Percentiles rank a stretch among this genome's conserved stretches.
phyloP scores from a whole-genome alignment of 1,140 invertebrate genomes.

The Aleiodes sp. region DNA sequence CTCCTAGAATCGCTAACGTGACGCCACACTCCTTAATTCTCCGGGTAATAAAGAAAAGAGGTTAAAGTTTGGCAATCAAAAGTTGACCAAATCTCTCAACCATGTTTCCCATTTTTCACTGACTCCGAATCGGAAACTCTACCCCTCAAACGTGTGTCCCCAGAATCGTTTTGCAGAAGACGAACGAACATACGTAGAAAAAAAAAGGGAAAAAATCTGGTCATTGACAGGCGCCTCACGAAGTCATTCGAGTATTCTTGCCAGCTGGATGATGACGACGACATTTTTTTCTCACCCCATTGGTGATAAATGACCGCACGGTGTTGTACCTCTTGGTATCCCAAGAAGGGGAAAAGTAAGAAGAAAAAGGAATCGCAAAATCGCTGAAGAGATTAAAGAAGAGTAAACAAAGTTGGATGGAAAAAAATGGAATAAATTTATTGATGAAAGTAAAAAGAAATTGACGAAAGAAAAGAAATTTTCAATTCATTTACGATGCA shows the following conservation, averaged over 20 bases:
- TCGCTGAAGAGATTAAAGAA: background rate
- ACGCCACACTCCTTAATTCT: too few relatives aligned
- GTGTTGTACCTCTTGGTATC: background rate
- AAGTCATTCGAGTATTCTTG: constrained; percentile 57
- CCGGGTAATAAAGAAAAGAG: too few relatives aligned
- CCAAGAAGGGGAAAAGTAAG: background rate
- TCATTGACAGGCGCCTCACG: constrained; percentile 59
- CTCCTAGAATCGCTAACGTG: too few relatives aligned
- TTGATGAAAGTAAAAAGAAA: too few relatives aligned
- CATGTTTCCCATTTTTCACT: background rate
- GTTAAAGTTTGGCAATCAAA: background rate
- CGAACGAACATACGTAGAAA: too few relatives aligned
- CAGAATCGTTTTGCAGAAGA: background rate
- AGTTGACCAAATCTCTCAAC: background rate
- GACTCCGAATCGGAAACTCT: background rate
- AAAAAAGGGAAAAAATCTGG: constrained; percentile 39
- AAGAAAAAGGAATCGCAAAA: background rate
- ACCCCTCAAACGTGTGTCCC: background rate
- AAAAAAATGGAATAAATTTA: constrained; percentile 56
- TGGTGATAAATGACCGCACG: constrained; percentile 56
- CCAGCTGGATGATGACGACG: constrained; percentile 51
- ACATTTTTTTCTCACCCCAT: constrained; percentile 51
- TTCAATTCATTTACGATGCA: too few relatives aligned
- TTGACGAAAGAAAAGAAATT: too few relatives aligned
- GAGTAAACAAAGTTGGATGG: constrained; percentile 16